Conservation (phyloP, 1,140 invertebrate genomes). For the Rhopalosiphum maidis region DNA sequence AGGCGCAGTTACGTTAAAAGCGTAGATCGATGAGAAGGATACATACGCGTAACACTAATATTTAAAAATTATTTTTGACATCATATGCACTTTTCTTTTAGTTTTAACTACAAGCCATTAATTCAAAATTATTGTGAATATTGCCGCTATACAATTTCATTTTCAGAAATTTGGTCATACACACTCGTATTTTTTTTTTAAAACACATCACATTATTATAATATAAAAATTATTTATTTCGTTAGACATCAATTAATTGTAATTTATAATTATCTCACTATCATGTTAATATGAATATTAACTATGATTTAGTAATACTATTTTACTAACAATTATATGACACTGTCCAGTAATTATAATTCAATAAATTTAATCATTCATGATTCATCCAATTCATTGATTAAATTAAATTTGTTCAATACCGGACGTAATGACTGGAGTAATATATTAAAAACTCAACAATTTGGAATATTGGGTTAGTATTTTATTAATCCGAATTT, state of each 20-base stretch:
- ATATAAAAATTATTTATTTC: neutral
- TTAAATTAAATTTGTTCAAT: neutral
- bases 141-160: neutral
- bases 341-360: neutral
- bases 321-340: neutral
- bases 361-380: neutral
- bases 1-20: constrained; percentile 35
- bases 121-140: neutral
- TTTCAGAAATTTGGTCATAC: neutral
- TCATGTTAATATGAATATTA: neutral
- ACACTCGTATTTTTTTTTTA: neutral
- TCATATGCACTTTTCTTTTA: neutral
- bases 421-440: neutral
- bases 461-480: neutral
- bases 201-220: neutral
- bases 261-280: neutral
- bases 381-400: neutral
- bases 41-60: neutral
- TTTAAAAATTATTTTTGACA: neutral
- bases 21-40: constrained; percentile 49
- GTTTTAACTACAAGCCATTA: neutral
- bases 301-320: neutral
- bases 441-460: neutral
- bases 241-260: neutral
- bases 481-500: neutral